Evolutionary conservation across 37 sponge, comb jelly and placozoan genomes (phyloP).

Genomic region (Ianthella basta): DNA sequence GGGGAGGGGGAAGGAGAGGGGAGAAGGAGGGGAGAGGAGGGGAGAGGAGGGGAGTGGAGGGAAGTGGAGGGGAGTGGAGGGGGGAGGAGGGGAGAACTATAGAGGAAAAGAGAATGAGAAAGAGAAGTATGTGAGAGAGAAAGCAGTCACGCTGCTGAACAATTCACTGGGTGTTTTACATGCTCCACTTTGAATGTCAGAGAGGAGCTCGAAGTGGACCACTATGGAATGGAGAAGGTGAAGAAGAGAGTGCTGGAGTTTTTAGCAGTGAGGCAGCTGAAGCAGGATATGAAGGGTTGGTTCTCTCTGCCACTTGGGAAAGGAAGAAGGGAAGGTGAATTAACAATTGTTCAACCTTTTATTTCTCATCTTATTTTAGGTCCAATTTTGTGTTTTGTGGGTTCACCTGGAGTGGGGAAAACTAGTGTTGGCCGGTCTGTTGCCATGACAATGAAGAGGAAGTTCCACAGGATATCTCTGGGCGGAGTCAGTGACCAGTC

Average conservation of each 20-base stretch:
- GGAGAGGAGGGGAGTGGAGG: too few relatives aligned
- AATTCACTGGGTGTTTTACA: neutral
- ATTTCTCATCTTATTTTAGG: slow-evolving; percentile 37
- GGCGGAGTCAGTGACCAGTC: slow-evolving; percentile 88
- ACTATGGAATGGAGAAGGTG: slow-evolving; percentile 84
- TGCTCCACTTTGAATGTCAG: neutral
- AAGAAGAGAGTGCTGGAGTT: slow-evolving; percentile 88
- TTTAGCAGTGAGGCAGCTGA: slow-evolving; percentile 85
- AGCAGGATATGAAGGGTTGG: slow-evolving; percentile 77
- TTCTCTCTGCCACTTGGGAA: too few relatives aligned
- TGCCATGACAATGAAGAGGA: slow-evolving; percentile 80
- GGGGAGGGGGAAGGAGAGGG: neutral
- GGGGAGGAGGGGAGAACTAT: neutral
- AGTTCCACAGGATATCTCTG: slow-evolving; percentile 88
- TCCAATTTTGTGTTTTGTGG: slow-evolving; percentile 92
- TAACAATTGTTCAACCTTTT: too few relatives aligned
- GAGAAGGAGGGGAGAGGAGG: neutral
- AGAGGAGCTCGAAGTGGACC: slow-evolving; percentile 73
- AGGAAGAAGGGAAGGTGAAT: too few relatives aligned
- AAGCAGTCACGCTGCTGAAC: neutral
- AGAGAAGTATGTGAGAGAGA: neutral
- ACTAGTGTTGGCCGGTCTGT: slow-evolving; percentile 90
- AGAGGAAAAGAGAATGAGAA: neutral
- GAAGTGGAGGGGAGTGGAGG: neutral
- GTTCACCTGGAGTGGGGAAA: slow-evolving; percentile 93